These are phyloP conservation scores for Campoletis sonorensis DNA, from an alignment of 1,140 invertebrate species.

Conservation along the genomic window DNA sequence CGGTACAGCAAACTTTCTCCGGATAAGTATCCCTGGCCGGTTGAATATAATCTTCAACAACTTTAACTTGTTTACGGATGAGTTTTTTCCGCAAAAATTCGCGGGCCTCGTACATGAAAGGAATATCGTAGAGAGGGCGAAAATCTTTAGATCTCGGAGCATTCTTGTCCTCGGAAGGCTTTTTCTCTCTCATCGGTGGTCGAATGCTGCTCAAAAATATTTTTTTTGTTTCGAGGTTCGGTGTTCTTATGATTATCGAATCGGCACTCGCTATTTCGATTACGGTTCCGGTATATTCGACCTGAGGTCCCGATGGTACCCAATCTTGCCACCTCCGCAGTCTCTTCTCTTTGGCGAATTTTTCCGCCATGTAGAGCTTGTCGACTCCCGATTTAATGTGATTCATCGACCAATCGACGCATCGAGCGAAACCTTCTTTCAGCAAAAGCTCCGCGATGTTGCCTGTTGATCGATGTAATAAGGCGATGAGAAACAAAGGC, in stretches of 20 bases:
- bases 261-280: constrained; percentile 96
- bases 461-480: too few species aligned
- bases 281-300: constrained; percentile 91
- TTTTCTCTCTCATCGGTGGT: constrained; percentile 85
- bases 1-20: constrained; percentile 97
- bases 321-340: constrained; percentile 94
- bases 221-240: constrained; percentile 90
- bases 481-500: too few species aligned
- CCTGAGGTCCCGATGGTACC: constrained; percentile 80
- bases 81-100: constrained; percentile 98
- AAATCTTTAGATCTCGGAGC: constrained; percentile 81
- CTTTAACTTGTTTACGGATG: constrained; percentile 96
- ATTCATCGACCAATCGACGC: constrained; percentile 98
- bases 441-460: constrained; percentile 97
- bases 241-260: constrained; percentile 89
- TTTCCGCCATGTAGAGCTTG: constrained; percentile 89
- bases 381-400: constrained; percentile 90
- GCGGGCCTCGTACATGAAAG: constrained; percentile 98
- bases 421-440: constrained; percentile 94
- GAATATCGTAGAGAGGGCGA: constrained; percentile 96
- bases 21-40: constrained; percentile 94
- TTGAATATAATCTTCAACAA: constrained; percentile 97
- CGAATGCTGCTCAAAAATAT: constrained; percentile 97
- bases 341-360: constrained; percentile 92
- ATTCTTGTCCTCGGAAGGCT: constrained; percentile 80